Percentiles rank a stretch among this genome's conserved stretches.
phyloP scores from a whole-genome alignment of 1,140 invertebrate genomes.

The Aphaenogaster floridana region DNA sequence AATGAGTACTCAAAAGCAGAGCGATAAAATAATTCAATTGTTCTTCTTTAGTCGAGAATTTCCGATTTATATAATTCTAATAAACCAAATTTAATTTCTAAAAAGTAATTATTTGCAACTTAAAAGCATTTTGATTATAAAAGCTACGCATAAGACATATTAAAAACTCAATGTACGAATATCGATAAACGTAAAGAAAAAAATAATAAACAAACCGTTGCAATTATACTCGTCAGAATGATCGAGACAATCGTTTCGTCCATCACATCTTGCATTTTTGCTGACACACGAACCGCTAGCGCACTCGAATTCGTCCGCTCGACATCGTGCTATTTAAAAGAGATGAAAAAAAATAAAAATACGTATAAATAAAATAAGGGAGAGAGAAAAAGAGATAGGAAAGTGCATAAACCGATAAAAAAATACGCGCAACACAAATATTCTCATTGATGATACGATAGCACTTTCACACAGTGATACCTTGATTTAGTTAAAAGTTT shows the following conservation, averaged over 20 bases:
- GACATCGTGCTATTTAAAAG: slow-evolving; percentile 87
- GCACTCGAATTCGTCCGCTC: slow-evolving; percentile 89
- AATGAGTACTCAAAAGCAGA: not conserved
- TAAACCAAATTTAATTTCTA: not conserved
- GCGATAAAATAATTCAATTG: not conserved
- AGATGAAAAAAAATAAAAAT: slow-evolving; percentile 43
- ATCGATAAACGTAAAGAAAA: not conserved
- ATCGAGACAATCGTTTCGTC: slow-evolving; percentile 88
- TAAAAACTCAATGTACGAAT: not conserved
- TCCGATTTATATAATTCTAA: not conserved
- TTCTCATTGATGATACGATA: slow-evolving; percentile 21
- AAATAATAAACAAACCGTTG: slow-evolving; percentile 85
- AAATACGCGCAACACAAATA: slow-evolving; percentile 25
- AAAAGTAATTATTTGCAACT: not conserved
- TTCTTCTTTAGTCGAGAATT: not conserved
- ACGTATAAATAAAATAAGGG: slow-evolving; percentile 41
- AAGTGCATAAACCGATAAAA: slow-evolving; percentile 17
- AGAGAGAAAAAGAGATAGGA: not conserved
- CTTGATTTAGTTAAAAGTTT: slow-evolving; percentile 52
- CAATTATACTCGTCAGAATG: slow-evolving; percentile 92
- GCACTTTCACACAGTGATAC: slow-evolving; percentile 9
- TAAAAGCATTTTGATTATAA: slow-evolving; percentile 31
- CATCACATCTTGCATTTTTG: slow-evolving; percentile 88
- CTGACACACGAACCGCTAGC: slow-evolving; percentile 90
- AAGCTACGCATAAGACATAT: not conserved